Conservation (phyloP, 2,888 invertebrate species). For the Balanococcus diminutus region DNA sequence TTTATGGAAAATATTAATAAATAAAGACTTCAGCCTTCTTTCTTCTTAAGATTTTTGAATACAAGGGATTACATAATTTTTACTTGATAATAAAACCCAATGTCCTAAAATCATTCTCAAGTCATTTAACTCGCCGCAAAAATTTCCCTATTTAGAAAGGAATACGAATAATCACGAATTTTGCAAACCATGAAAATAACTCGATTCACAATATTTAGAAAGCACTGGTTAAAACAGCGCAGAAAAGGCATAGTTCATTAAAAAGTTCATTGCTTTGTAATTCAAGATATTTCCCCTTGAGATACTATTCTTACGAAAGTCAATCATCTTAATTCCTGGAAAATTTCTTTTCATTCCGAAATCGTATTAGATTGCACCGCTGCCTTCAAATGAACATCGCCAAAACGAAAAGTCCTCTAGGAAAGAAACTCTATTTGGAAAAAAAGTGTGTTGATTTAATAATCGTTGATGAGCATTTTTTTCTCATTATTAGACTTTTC, state of each 20-base stretch:
- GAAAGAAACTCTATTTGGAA: neutral
- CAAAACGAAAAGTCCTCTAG: neutral
- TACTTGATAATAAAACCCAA: no score
- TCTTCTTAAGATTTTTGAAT: no score
- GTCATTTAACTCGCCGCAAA: no score
- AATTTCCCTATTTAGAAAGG: neutral
- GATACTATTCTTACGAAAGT: neutral
- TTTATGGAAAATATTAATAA: no score
- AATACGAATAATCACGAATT: neutral
- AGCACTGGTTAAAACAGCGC: neutral
- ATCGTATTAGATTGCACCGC: neutral
- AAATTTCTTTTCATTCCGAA: neutral
- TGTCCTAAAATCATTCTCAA: no score
- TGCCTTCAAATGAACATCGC: neutral
- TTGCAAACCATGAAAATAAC: neutral
- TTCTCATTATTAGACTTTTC: neutral
- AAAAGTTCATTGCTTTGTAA: neutral
- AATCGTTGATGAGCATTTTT: neutral
- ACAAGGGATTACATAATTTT: no score
- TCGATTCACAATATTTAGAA: neutral
- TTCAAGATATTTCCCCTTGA: neutral
- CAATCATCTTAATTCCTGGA: neutral
- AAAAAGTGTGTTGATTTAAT: neutral
- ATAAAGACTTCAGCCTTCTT: no score
- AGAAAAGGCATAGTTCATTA: neutral